Conservation (phyloP, 2,113 vertebrate genomes). For the Bettongia penicillata region DNA sequence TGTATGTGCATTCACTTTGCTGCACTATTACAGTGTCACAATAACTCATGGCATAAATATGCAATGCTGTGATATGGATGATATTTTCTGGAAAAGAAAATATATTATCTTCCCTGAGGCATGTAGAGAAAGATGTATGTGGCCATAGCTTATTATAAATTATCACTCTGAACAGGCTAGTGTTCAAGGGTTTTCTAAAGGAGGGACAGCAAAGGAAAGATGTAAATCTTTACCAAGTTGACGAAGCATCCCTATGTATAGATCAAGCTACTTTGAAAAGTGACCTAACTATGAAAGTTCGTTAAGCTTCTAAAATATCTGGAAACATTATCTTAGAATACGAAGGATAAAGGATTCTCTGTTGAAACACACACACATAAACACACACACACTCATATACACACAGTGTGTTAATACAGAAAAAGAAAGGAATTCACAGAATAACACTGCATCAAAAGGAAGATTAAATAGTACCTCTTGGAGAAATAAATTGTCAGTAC, state of each 20-base stretch:
- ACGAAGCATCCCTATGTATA: background rate
- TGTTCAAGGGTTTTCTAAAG: background rate
- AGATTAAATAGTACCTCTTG: background rate
- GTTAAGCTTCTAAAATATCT: background rate
- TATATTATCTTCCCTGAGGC: background rate
- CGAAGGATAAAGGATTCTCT: background rate
- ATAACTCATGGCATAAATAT: background rate
- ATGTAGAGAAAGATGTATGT: slow-evolving; percentile 2
- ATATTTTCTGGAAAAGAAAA: background rate
- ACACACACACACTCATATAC: background rate
- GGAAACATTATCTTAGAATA: background rate
- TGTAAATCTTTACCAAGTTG: background rate
- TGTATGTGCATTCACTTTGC: background rate
- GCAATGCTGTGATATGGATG: background rate
- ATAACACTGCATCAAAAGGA: background rate
- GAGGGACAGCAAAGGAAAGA: background rate
- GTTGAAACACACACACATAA: background rate
- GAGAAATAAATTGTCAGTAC: background rate
- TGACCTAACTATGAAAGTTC: background rate
- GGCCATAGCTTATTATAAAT: background rate
- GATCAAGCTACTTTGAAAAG: background rate
- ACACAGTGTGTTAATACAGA: background rate
- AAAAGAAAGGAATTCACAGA: background rate
- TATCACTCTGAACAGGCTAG: background rate
- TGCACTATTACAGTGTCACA: background rate